Evolutionary conservation across 2,113 vertebrate genomes (phyloP).

Genomic region (Orientallactaga bullata): DNA sequence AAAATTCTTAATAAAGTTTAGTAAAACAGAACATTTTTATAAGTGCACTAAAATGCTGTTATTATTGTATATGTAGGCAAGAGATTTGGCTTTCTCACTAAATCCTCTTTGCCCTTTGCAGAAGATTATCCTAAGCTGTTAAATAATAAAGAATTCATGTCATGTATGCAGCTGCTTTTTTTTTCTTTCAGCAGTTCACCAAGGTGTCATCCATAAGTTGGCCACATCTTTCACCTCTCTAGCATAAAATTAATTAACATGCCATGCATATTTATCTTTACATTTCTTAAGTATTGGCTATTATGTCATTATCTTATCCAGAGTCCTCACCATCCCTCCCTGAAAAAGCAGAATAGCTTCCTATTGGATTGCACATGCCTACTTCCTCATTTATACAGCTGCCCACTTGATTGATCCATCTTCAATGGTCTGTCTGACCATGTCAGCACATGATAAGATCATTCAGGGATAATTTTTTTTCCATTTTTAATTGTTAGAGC

Average conservation of each 20-base stretch:
- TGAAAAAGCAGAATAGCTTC: neutral
- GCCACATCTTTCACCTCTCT: neutral
- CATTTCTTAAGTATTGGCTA: neutral
- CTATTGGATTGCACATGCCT: neutral
- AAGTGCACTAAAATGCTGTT: slow-evolving; percentile 56
- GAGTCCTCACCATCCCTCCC: neutral
- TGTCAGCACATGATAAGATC: neutral
- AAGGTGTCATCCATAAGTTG: neutral
- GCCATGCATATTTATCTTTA: neutral
- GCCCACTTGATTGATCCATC: neutral
- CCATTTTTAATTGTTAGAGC: neutral
- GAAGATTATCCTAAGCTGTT: slow-evolving; percentile 68
- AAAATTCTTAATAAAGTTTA: slow-evolving; percentile 50
- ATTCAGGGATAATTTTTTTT: neutral
- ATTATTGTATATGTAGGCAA: slow-evolving; percentile 63
- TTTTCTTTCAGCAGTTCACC: slow-evolving; percentile 19
- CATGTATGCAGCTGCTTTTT: neutral
- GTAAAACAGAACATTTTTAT: slow-evolving; percentile 60
- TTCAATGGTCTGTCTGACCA: neutral
- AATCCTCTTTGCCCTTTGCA: slow-evolving; percentile 68
- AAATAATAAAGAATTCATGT: slow-evolving; percentile 50
- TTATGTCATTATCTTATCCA: neutral
- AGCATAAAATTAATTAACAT: slow-evolving; percentile 24
- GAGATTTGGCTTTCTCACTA: slow-evolving; percentile 64
- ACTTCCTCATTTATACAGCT: neutral